These are phyloP conservation scores for Mormyrops attenuatus DNA, from an alignment of 2,797 vertebrate genomes.

Conservation along the genomic window DNA sequence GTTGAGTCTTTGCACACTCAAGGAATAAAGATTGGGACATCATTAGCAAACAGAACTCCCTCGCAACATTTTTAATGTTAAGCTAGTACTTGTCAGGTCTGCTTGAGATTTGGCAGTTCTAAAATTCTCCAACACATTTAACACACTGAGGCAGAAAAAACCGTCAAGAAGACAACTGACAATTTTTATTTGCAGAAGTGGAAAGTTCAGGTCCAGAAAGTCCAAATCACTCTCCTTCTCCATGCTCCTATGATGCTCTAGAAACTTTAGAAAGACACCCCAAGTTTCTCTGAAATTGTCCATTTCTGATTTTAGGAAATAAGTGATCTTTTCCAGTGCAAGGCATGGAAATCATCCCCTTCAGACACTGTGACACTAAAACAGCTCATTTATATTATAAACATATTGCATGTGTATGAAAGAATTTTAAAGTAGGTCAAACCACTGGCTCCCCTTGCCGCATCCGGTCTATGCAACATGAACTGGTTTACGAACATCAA, in stretches of 20 bases:
- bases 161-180: background rate
- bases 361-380: background rate
- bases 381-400: background rate
- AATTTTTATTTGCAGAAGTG: background rate
- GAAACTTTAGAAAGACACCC: background rate
- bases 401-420: background rate
- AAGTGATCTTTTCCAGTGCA: background rate
- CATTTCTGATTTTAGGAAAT: background rate
- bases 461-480: background rate
- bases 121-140: background rate
- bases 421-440: background rate
- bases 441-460: background rate
- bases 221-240: background rate
- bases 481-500: background rate
- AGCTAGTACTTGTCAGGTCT: background rate
- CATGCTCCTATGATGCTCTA: background rate
- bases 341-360: background rate
- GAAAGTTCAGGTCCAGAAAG: background rate
- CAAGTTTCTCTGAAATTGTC: background rate
- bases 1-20: background rate
- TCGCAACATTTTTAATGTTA: background rate
- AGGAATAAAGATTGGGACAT: background rate
- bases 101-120: background rate
- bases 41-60: background rate
- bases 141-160: background rate